These are phyloP conservation scores for Zaprionus davidi DNA, from an alignment of 1,140 invertebrate genomes.

Conservation along the genomic window DNA sequence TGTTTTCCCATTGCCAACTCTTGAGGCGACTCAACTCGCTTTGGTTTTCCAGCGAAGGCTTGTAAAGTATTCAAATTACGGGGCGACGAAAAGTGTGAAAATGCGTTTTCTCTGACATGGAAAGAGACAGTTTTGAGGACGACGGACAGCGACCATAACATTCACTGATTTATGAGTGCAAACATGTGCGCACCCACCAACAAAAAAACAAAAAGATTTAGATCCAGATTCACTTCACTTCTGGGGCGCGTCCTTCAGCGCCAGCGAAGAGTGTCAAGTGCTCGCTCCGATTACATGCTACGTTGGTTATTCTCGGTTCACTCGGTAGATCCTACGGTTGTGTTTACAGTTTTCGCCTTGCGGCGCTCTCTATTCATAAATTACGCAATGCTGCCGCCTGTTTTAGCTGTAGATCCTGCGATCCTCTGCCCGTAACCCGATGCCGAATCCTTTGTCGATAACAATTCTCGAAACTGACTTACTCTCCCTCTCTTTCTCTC, in stretches of 20 bases:
- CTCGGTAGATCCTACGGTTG: background rate
- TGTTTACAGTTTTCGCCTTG: conserved; percentile 69
- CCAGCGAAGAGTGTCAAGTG: conserved; percentile 74
- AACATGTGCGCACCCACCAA: conserved; percentile 82
- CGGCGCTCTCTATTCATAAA: conserved; percentile 72
- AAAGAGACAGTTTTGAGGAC: conserved; percentile 43
- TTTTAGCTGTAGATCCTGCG: background rate
- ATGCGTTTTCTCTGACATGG: conserved; percentile 70
- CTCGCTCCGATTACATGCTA: conserved; percentile 71
- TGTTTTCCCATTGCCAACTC: conserved; percentile 20
- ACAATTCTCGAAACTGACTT: conserved; percentile 62
- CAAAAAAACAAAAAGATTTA: background rate
- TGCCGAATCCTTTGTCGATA: conserved; percentile 68
- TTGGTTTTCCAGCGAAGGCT: conserved; percentile 66
- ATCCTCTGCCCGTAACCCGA: conserved; percentile 54
- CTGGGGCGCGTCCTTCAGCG: conserved; percentile 67
- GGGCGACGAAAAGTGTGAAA: conserved; percentile 81
- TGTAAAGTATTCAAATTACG: conserved; percentile 82
- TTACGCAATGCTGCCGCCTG: conserved; percentile 55
- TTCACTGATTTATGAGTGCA: conserved; percentile 79
- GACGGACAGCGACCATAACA: conserved; percentile 64
- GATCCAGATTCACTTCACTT: conserved; percentile 14
- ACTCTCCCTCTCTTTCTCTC: conserved; percentile 38
- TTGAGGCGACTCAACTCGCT: background rate
- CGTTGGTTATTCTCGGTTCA: conserved; percentile 47